Evolutionary conservation across 2,888 invertebrate species (phyloP).

Genomic region (Chaitophorus viminalis): DNA sequence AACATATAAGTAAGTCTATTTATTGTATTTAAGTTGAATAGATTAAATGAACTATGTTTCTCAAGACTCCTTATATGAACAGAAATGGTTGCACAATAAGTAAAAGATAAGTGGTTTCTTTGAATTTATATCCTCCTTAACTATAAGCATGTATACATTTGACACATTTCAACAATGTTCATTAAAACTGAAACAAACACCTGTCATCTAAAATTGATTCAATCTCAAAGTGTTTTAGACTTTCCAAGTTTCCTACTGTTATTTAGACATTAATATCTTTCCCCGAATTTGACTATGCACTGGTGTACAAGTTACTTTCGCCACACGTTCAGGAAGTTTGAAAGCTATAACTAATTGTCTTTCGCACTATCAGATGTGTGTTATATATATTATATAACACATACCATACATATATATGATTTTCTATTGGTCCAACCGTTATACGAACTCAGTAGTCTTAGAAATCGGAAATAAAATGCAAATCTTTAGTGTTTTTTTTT

Average conservation of each 20-base stretch:
- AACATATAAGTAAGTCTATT: not conserved
- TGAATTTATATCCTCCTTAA: not conserved
- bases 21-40: not conserved
- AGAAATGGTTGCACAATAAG: not conserved
- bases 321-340: not conserved
- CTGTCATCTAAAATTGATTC: slow-evolving; percentile 12
- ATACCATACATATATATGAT: not conserved
- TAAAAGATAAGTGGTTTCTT: not conserved
- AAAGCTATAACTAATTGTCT: slow-evolving; percentile 10
- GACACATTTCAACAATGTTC: not conserved
- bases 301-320: not conserved
- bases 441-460: not conserved
- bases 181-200: slow-evolving; percentile 30
- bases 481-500: not conserved
- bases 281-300: not conserved
- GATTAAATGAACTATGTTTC: not conserved
- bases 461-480: no score
- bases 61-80: not conserved
- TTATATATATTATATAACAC: no score
- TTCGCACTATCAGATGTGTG: not conserved
- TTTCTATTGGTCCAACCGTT: no score
- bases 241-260: slow-evolving; percentile 7
- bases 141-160: not conserved
- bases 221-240: slow-evolving; percentile 30
- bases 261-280: slow-evolving; percentile 1